Conservation (phyloP, 2,113 vertebrate genomes). For the Cromileptes altivelis region DNA sequence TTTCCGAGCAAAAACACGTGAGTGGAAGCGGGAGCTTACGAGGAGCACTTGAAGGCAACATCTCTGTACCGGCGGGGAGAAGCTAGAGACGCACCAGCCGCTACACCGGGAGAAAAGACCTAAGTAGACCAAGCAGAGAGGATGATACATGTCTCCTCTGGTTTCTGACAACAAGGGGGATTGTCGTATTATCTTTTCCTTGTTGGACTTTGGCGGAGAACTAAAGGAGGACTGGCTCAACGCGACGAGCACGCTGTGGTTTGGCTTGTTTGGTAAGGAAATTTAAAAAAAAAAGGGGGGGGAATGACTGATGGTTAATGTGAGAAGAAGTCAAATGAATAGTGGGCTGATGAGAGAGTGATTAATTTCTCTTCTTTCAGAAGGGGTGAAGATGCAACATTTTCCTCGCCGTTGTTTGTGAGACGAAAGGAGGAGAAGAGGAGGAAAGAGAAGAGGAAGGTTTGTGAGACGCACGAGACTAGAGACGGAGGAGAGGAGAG, state of each 20-base stretch:
- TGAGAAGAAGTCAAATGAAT: constrained; percentile 47
- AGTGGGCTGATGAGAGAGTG: constrained; percentile 30
- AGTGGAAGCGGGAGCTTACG: constrained; percentile 61
- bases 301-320: constrained; percentile 38
- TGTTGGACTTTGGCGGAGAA: constrained; percentile 11
- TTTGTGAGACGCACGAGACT: constrained; percentile 43
- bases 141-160: constrained; percentile 52
- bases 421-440: constrained; percentile 6
- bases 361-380: constrained; percentile 48
- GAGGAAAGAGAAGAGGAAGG: constrained; percentile 31
- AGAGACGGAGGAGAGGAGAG: constrained; percentile 16
- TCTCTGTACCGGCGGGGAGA: constrained; percentile 62
- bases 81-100: constrained; percentile 63
- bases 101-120: constrained; percentile 47
- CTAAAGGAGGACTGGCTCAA: constrained; percentile 24
- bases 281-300: not conserved
- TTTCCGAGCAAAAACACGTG: constrained; percentile 56
- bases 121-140: constrained; percentile 34
- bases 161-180: constrained; percentile 53
- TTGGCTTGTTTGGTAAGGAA: constrained; percentile 51
- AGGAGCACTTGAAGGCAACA: constrained; percentile 76
- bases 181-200: constrained; percentile 30
- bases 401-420: constrained; percentile 44
- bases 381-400: constrained; percentile 33
- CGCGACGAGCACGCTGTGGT: not conserved